Conservation (phyloP, 1,140 invertebrate genomes). For the Drosophila parabipectinata region DNA sequence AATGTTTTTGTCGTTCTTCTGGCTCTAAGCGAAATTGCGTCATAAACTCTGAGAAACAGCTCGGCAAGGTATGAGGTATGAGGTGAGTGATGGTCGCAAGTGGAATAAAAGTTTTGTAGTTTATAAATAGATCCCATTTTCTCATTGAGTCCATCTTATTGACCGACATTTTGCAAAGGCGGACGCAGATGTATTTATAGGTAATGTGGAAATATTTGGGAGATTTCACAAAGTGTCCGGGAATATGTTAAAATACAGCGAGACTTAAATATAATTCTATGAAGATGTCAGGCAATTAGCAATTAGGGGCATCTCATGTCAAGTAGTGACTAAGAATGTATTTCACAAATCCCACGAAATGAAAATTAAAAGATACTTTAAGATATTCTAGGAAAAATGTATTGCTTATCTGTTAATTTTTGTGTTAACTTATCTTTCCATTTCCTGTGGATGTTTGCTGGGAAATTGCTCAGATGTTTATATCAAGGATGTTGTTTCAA, state of each 20-base stretch:
- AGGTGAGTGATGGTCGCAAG: slow-evolving; percentile 32
- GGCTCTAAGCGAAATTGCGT: slow-evolving; percentile 55
- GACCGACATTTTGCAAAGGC: slow-evolving; percentile 55
- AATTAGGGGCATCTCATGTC: slow-evolving; percentile 1
- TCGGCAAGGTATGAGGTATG: slow-evolving; percentile 59
- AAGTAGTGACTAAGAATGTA: not conserved
- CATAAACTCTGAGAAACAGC: slow-evolving; percentile 48
- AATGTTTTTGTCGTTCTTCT: slow-evolving; percentile 49
- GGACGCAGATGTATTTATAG: not conserved
- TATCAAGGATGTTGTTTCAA: slow-evolving; percentile 8
- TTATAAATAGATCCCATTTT: slow-evolving; percentile 70
- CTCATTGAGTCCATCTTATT: slow-evolving; percentile 50
- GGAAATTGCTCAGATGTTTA: slow-evolving; percentile 24
- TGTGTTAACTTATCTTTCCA: slow-evolving; percentile 21
- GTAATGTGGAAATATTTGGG: slow-evolving; percentile 12
- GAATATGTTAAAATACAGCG: not conserved
- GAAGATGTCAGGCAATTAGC: not conserved
- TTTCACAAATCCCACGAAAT: not conserved
- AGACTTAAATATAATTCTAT: not conserved
- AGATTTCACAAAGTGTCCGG: not conserved
- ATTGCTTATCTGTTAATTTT: slow-evolving; percentile 16
- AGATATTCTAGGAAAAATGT: slow-evolving; percentile 15
- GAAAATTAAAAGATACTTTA: not conserved
- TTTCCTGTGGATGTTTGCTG: slow-evolving; percentile 38
- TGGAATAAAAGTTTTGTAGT: slow-evolving; percentile 32